Conservation (phyloP, 2,797 vertebrate genomes). For the Muscicapa comitata region DNA sequence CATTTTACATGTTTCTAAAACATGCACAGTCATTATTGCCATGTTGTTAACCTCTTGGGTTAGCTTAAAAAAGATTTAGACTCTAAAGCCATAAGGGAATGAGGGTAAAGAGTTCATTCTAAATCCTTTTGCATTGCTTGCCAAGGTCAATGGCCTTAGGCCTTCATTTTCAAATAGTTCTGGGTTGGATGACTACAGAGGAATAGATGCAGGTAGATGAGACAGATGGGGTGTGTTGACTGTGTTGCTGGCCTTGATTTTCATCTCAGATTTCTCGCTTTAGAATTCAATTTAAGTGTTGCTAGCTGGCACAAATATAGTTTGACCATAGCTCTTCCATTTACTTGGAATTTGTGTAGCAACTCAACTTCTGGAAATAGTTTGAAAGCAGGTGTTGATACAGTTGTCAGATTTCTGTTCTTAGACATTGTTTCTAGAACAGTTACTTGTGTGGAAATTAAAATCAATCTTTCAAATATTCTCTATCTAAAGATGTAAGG, state of each 20-base stretch:
- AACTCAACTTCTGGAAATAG: background rate
- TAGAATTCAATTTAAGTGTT: background rate
- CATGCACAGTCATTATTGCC: background rate
- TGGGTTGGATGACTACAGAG: background rate
- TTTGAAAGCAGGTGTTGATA: background rate
- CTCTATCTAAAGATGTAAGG: background rate
- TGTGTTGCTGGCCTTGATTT: background rate
- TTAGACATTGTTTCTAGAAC: background rate
- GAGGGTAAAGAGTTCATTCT: background rate
- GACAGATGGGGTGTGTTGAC: background rate
- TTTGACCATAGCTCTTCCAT: background rate
- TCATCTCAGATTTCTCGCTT: background rate
- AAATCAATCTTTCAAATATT: background rate
- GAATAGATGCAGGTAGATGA: background rate
- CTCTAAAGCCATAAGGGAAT: background rate
- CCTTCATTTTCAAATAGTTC: background rate
- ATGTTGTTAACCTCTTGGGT: background rate
- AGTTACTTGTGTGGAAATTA: background rate
- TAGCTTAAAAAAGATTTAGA: slow-evolving; percentile 16
- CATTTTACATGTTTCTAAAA: background rate
- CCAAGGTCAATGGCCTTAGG: background rate
- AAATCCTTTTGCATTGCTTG: background rate
- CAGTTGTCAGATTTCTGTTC: background rate
- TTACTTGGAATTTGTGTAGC: background rate
- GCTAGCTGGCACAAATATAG: background rate